Evolutionary conservation across 2,113 vertebrate species (phyloP), one percentile per base, ranked within the genome.

Genomic region (Saimiri boliviensis): DNA sequence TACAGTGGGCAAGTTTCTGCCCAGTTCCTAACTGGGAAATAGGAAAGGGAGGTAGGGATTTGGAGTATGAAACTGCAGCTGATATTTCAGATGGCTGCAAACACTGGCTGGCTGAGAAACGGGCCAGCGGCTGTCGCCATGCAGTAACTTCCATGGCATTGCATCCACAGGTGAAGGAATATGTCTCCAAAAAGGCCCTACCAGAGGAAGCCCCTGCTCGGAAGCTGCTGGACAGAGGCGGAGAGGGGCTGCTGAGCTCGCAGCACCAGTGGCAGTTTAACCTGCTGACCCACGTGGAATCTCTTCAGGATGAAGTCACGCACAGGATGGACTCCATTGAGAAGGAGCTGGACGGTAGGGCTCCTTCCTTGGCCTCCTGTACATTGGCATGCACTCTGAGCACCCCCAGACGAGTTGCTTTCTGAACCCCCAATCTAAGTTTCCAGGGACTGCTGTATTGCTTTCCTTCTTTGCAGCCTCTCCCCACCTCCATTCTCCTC

Each of bases 291-390:
- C 99, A 99, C 0, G 98, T 99, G 19, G 99, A 99, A 94, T 99
- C 99, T 23, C 98, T 99, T 40, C 99, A 99, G 96, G 99, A 99
- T 32, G 99, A 99, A 98, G 99, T 99, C 97, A 99, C 99, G 1
- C 98, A 99, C 93, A 99, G 99, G 97, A 99, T 99, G 99, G 99
- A 99, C 98, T 98, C 99, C 98, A 99, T 99, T 27, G 99, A 99
- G 98, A 99, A 99, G 68, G 99, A 99, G 95, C 98, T 99, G 81
- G 99, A 99, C n/a, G 99, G 99, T 99, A 98, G 98, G 98, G 83
- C 35, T 89, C 45, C n/a, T 86, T 88, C 52, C 79, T 60, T 71
- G 81, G 40, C 47, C 84, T 66, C 60, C 30, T 60, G 37, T 37
- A 42, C 20, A 5, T 20, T 88, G 63, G 20, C 12, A 45, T 85